Evolutionary conservation across 2,888 invertebrate genomes (phyloP), one percentile per base, ranked within the genome.

Genomic region (Stegophylla sp.): DNA sequence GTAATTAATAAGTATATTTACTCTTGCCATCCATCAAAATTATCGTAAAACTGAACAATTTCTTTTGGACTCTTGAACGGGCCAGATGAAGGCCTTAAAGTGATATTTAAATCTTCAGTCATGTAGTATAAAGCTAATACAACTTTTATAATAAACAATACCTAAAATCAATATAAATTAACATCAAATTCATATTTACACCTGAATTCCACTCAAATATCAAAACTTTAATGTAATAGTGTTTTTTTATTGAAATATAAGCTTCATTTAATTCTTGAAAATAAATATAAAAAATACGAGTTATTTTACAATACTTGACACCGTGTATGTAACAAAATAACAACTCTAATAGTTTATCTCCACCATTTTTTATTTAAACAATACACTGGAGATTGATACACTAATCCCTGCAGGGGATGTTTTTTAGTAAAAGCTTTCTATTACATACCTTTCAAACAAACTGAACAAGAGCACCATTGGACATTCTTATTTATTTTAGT

Each of bases 1-100:
- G 12, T n/a, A 3, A n/a, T 53, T 63, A 20, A 15, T 26, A 43
- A 5, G 17, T 17, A 63, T 13, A 34, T 43, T 82, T 73, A 73
- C 73, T 82, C 67, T 45, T 82, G 82, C 82, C 83, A 84, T 72
- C 83, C 83, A 56, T 83, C 84, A 71, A 83, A 75, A 43, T 76
- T 73, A 51, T 82, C 82, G 73, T 84, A 84, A 71, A 82, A 84
- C 23, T 82, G 53, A 56, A 81, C 82, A n/a, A 83, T 82, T 67
- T 83, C 83, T 67, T 79, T 64, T 13, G 82, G 82, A 15, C 72
- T 61, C 48, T 73, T 82, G 23, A 23, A 71, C 10, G 51, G 79
- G 64, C 82, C 79, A 20, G 81, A 79, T 3, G 61, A 61, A 69
- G 79, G 79, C 79, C 79, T 69, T 48, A 79, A 1, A 63, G 12